Evolutionary conservation across 1,140 invertebrate genomes (phyloP), one percentile per base, ranked within the genome.

Genomic region (Hyphantria cunea): DNA sequence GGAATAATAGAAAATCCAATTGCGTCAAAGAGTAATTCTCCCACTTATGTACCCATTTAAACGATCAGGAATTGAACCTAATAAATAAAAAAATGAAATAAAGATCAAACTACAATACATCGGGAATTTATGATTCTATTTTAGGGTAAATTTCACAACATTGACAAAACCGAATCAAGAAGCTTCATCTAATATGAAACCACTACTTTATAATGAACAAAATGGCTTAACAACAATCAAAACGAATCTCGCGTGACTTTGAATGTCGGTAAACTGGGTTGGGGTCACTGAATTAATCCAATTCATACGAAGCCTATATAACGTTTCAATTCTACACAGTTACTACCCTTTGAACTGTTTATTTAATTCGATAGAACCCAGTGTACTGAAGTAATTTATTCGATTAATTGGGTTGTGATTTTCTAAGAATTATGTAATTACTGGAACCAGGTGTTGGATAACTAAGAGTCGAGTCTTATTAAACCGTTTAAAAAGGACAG

Each of bases 261-360:
- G 47, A 72, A 74, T 66, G 59, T 67, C 51, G 54, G 63, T 71
- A 55, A 78, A 72, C 53, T 64, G 63, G 73, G 75, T 74, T 78
- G 73, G 68, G 74, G 78, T 74, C 76, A 74, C 48, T 64, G 76
- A 76, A 74, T 81, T 76, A 83, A 84, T 84, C 80, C 76, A 78
- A 81, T 84, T 82, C 61, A 70, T 71, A 63, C 42, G 82, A 84
- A 84, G 78, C 82, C 82, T 53, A 42, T 80, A 41, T 37, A 80
- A 76, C 52, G 68, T 67, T 55, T 53, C 47, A 62, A 48, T 67
- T 62, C 53, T 45, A 54, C 34, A 50, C 56, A 44, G 51, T 60
- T 58, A 9, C 44, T 58, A 42, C 45, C 44, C 55, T 58, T 49
- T 51, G 25, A 60, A 50, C 56, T 32, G 8, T 15, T 34, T 50